phyloP scores from a whole-genome alignment of 2,888 invertebrate genomes.

The Hydraecia micacea region DNA sequence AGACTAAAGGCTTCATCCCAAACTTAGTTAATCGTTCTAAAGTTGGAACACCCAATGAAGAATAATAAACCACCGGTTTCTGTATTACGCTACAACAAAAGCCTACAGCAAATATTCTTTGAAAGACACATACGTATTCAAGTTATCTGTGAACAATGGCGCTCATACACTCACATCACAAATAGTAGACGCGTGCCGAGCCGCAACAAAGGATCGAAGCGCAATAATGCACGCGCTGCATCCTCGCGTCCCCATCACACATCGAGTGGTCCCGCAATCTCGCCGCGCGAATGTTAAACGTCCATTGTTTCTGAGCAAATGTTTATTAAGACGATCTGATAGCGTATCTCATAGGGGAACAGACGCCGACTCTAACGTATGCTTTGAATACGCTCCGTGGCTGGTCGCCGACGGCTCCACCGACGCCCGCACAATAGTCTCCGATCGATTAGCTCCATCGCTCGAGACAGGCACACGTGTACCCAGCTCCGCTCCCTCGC shows the following conservation, averaged over 20 bases:
- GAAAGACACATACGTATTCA: conserved; percentile 60
- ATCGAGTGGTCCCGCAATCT: conserved; percentile 72
- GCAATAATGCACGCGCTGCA: conserved; percentile 78
- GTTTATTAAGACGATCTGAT: conserved; percentile 90
- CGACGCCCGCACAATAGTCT: conserved; percentile 79
- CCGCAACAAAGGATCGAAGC: conserved; percentile 78
- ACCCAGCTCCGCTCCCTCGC: conserved; percentile 70
- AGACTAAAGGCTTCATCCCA: not conserved
- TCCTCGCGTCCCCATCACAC: conserved; percentile 67
- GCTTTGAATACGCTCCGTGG: conserved; percentile 79
- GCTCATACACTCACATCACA: conserved; percentile 66
- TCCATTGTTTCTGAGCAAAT: conserved; percentile 86
- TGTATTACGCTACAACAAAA: conserved; percentile 40
- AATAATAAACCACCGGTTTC: conserved; percentile 23
- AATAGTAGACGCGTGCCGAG: conserved; percentile 69
- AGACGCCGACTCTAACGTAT: conserved; percentile 84
- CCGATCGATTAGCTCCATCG: conserved; percentile 84
- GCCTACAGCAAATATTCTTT: conserved; percentile 45
- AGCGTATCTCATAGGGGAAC: conserved; percentile 85
- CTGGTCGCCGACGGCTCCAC: conserved; percentile 66
- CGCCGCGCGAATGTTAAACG: conserved; percentile 83
- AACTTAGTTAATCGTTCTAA: not conserved
- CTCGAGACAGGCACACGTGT: conserved; percentile 69
- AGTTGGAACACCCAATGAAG: conserved; percentile 12
- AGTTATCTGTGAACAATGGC: conserved; percentile 63